Percentiles rank a stretch among this genome's conserved stretches.
These are phyloP conservation scores for Melanotaenia parkinsoni DNA, from an alignment of 2,797 vertebrate genomes.

Conservation along the genomic window DNA sequence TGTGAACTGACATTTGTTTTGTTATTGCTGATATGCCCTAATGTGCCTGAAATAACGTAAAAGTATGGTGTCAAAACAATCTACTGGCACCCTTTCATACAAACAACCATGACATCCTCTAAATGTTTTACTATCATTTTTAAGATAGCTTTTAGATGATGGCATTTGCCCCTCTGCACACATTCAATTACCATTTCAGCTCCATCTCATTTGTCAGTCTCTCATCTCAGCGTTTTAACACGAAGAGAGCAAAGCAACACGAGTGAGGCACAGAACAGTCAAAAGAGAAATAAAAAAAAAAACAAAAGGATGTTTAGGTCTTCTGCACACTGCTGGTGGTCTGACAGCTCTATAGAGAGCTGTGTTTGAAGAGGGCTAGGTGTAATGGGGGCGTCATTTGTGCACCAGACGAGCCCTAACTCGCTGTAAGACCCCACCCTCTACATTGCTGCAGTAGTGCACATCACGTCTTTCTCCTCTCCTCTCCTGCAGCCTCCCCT, in stretches of 20 bases:
- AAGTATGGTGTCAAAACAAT: not conserved
- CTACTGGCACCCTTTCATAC: not conserved
- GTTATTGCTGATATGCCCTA: no score
- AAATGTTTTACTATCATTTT: conserved; percentile 17
- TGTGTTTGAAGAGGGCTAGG: conserved; percentile 19
- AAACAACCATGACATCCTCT: not conserved
- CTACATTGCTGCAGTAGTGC: conserved; percentile 71
- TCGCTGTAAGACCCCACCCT: conserved; percentile 70
- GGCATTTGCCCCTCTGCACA: conserved; percentile 48
- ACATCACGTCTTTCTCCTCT: conserved; percentile 51
- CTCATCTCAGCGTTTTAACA: conserved; percentile 6
- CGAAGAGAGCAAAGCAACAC: not conserved
- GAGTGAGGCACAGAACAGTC: not conserved
- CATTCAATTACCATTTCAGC: conserved; percentile 20
- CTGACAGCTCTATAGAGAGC: conserved; percentile 28
- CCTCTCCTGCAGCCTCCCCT: conserved; percentile 38
- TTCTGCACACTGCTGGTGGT: conserved; percentile 23
- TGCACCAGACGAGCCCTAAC: conserved; percentile 60
- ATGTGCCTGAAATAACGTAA: no score
- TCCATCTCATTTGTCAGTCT: conserved; percentile 13
- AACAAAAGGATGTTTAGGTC: not conserved
- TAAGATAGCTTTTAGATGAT: conserved; percentile 13
- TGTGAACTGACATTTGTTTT: not conserved
- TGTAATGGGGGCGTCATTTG: conserved; percentile 33
- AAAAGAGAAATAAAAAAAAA: not conserved